phyloP scores from a whole-genome alignment of 2,113 vertebrate species.

The Eupsittula cactorum region DNA sequence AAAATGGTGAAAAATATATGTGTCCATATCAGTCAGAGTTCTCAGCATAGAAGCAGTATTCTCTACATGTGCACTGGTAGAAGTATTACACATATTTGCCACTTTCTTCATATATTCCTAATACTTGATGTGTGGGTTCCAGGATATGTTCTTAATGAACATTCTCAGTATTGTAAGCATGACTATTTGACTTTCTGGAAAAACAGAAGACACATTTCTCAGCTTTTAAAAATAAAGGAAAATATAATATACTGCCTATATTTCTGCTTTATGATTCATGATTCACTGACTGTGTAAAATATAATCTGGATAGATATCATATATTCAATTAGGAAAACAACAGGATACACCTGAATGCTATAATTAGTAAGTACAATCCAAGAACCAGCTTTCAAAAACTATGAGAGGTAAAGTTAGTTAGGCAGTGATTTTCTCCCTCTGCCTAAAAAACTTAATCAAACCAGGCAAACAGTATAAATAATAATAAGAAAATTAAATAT shows the following conservation, averaged over 20 bases:
- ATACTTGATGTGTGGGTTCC: background rate
- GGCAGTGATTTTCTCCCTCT: background rate
- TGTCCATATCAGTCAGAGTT: background rate
- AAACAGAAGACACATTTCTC: fast-evolving
- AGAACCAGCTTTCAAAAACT: background rate
- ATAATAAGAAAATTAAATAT: background rate
- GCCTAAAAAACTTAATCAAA: background rate
- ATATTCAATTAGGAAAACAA: background rate
- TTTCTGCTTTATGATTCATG: background rate
- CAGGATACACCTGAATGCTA: background rate
- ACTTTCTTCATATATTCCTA: background rate
- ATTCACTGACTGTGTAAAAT: background rate
- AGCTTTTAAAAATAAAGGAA: background rate
- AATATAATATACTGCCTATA: background rate
- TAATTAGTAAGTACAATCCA: background rate
- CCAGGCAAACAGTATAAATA: fast-evolving
- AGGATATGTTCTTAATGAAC: background rate
- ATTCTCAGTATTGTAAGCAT: background rate
- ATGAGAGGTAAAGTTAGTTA: background rate
- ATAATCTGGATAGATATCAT: background rate
- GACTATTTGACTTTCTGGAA: background rate
- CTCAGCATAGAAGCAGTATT: background rate
- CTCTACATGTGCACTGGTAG: fast-evolving
- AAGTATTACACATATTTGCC: background rate
- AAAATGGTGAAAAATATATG: background rate